Percentiles rank a stretch among this genome's conserved stretches.
phyloP scores from a whole-genome alignment of 2,113 vertebrate species.

The Urocynchramus pylzowi region DNA sequence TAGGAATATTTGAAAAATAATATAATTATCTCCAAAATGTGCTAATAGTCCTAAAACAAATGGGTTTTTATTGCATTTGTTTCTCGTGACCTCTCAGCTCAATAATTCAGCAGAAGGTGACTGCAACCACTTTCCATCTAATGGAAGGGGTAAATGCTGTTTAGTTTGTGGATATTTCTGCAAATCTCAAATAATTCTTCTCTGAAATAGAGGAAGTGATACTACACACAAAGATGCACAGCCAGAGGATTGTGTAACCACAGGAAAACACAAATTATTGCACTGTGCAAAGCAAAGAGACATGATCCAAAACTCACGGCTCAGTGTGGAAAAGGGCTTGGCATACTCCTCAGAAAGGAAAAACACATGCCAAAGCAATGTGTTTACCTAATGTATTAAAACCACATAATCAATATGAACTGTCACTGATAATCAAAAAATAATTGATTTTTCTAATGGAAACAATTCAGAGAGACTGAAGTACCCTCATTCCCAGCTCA shows the following conservation, averaged over 20 bases:
- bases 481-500: not conserved
- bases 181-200: slow-evolving; percentile 26
- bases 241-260: not conserved
- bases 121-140: not conserved
- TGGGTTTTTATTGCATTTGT: not conserved
- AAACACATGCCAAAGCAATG: not conserved
- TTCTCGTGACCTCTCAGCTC: slow-evolving; percentile 10
- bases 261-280: not conserved
- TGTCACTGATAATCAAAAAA: not conserved
- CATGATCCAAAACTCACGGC: not conserved
- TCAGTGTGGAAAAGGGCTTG: not conserved
- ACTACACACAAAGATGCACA: not conserved
- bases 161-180: slow-evolving; percentile 19
- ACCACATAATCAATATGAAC: not conserved
- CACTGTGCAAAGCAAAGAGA: not conserved
- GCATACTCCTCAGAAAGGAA: not conserved
- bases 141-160: not conserved
- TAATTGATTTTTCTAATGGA: not conserved
- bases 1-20: slow-evolving; percentile 38
- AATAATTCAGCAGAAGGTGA: not conserved
- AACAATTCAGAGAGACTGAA: not conserved
- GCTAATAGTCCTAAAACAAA: slow-evolving; percentile 2
- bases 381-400: not conserved
- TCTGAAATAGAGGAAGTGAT: not conserved
- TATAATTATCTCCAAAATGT: slow-evolving; percentile 37